Conservation (phyloP, 2,113 vertebrate genomes). For the Arothron firmamentum region DNA sequence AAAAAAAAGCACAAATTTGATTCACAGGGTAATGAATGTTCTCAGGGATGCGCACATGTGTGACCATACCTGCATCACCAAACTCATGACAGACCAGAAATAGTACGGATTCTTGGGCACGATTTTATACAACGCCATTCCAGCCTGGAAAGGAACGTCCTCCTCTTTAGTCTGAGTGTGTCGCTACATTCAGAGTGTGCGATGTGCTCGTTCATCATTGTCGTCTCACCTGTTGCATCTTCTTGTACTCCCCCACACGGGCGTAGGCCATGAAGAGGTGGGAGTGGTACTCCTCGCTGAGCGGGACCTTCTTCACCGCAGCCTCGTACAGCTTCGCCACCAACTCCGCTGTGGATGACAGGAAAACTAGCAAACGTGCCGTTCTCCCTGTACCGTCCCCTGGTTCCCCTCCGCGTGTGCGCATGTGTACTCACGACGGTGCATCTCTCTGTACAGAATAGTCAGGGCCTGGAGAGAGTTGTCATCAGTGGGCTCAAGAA, state of each 20-base stretch:
- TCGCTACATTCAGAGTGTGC: background rate
- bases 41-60: background rate
- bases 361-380: background rate
- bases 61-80: slow-evolving; percentile 93
- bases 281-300: slow-evolving; percentile 97
- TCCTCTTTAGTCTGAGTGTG: slow-evolving; percentile 6
- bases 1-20: background rate
- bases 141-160: slow-evolving; percentile 77
- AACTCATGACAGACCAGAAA: slow-evolving; percentile 99
- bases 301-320: slow-evolving; percentile 95
- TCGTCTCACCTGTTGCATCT: slow-evolving; percentile 93
- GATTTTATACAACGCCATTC: slow-evolving; percentile 98
- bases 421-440: slow-evolving; percentile 82
- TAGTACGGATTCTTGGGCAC: slow-evolving; percentile 99
- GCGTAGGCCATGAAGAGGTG: slow-evolving; percentile 99
- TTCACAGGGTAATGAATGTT: background rate
- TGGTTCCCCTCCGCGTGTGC: background rate
- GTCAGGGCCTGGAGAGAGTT: slow-evolving; percentile 96
- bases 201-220: no score
- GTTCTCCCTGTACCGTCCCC: background rate
- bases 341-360: slow-evolving; percentile 82
- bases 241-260: slow-evolving; percentile 97
- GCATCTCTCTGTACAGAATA: slow-evolving; percentile 97
- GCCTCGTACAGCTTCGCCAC: slow-evolving; percentile 97
- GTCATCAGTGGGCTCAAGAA: slow-evolving; percentile 93